These are phyloP conservation scores for Bunonema sp. DNA, from an alignment of 2,888 invertebrate species.

Conservation along the genomic window DNA sequence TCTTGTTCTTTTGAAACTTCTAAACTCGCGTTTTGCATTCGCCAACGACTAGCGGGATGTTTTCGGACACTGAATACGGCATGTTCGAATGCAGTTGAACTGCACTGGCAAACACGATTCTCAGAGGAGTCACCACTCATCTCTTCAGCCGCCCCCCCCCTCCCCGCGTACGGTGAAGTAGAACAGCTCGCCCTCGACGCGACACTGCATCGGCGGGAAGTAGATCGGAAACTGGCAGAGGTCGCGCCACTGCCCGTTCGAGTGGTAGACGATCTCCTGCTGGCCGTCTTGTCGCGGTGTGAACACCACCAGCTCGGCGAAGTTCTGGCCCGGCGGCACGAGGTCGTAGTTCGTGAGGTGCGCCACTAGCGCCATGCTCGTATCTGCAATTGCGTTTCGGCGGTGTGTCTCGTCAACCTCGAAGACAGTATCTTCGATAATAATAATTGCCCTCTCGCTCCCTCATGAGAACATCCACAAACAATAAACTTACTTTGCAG, in stretches of 20 bases:
- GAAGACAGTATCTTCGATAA: too few relatives aligned
- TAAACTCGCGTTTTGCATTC: background rate
- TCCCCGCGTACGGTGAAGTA: slow-evolving; percentile 22
- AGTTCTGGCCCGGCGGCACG: slow-evolving; percentile 11
- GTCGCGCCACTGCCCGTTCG: slow-evolving; percentile 22
- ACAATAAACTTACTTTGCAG: too few relatives aligned
- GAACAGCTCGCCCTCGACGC: slow-evolving; percentile 15
- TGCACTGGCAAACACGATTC: background rate
- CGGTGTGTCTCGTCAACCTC: too few relatives aligned
- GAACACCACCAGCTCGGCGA: slow-evolving; percentile 16
- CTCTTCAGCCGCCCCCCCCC: too few relatives aligned
- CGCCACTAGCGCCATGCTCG: background rate
- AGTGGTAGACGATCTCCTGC: slow-evolving; percentile 14
- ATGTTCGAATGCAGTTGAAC: background rate
- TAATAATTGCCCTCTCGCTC: too few relatives aligned
- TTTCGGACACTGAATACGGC: too few relatives aligned
- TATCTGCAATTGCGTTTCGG: too few relatives aligned
- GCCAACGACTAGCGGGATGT: background rate
- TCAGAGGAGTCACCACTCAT: background rate
- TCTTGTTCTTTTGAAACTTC: background rate
- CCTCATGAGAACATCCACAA: too few relatives aligned
- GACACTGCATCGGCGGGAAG: slow-evolving; percentile 25
- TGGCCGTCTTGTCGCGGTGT: slow-evolving; percentile 10
- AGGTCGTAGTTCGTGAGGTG: slow-evolving; percentile 10
- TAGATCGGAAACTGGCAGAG: slow-evolving; percentile 24